Evolutionary conservation across 2,888 invertebrate genomes (phyloP).

Genomic region (Hyalella azteca): DNA sequence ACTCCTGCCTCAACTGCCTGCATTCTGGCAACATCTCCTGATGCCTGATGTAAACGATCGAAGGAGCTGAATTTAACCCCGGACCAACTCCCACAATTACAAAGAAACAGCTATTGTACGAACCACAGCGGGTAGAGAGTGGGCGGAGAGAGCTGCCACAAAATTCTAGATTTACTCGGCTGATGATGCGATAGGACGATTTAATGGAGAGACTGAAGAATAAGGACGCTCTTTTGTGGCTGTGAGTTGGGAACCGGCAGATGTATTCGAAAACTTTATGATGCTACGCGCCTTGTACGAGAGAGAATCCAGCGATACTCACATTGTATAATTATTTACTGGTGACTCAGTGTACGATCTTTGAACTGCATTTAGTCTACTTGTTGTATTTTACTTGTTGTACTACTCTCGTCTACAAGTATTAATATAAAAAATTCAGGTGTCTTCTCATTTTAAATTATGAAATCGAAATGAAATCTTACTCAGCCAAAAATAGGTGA

Average conservation of each 20-base stretch:
- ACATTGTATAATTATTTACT: neutral
- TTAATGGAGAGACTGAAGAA: neutral
- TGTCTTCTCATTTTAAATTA: neutral
- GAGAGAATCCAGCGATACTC: neutral
- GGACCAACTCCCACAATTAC: no score
- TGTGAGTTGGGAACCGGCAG: neutral
- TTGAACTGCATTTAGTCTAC: neutral
- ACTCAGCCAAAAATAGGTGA: neutral
- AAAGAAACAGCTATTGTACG: neutral
- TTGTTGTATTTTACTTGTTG: no score
- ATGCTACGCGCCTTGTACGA: neutral
- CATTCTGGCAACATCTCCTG: neutral
- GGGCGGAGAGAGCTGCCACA: slow-evolving; percentile 23
- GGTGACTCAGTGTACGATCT: neutral
- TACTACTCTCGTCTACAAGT: no score
- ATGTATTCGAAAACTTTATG: neutral
- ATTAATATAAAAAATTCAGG: neutral
- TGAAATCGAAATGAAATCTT: neutral
- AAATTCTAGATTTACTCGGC: slow-evolving; percentile 21
- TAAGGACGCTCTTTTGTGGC: neutral
- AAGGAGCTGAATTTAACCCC: no score
- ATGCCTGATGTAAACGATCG: no score
- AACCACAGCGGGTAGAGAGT: neutral
- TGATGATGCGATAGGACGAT: slow-evolving; percentile 31
- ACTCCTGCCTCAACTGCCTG: neutral